Evolutionary conservation across 2,888 invertebrate genomes (phyloP).

Genomic region (Ceraclea dissimilis): DNA sequence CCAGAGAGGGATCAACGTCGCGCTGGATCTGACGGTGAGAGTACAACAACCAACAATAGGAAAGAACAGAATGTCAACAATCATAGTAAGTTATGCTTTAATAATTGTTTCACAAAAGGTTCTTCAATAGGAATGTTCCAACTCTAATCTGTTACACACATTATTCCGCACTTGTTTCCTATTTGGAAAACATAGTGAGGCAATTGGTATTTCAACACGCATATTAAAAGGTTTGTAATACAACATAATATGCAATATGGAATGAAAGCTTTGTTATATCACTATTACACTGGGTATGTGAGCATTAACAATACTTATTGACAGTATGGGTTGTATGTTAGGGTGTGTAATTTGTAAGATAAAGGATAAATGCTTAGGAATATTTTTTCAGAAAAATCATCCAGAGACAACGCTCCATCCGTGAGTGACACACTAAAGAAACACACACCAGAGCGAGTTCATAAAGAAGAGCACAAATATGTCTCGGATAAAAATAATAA

Average conservation of each 20-base stretch:
- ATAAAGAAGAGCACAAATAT: constrained; percentile 19
- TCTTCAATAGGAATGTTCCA: neutral
- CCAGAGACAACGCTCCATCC: constrained; percentile 13
- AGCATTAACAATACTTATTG: too few relatives aligned
- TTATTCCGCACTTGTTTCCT: neutral
- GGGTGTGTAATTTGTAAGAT: too few relatives aligned
- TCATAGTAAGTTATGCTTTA: constrained; percentile 26
- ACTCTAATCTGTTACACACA: neutral
- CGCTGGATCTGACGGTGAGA: constrained; percentile 24
- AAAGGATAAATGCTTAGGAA: constrained; percentile 19
- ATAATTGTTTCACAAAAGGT: constrained; percentile 4
- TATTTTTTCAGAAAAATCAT: constrained; percentile 22
- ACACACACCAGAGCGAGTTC: constrained; percentile 19
- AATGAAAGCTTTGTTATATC: too few relatives aligned
- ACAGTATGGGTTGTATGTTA: too few relatives aligned
- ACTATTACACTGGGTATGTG: too few relatives aligned
- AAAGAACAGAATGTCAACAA: constrained; percentile 23
- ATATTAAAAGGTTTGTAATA: neutral
- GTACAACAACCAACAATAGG: constrained; percentile 29
- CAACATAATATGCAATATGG: too few relatives aligned
- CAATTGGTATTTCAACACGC: too few relatives aligned
- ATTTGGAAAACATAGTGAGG: too few relatives aligned
- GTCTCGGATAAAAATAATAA: constrained; percentile 12
- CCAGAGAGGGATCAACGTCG: constrained; percentile 10
- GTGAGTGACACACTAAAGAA: neutral